phyloP scores from a whole-genome alignment of 2,888 invertebrate species.

The Tenthredo amoena region DNA sequence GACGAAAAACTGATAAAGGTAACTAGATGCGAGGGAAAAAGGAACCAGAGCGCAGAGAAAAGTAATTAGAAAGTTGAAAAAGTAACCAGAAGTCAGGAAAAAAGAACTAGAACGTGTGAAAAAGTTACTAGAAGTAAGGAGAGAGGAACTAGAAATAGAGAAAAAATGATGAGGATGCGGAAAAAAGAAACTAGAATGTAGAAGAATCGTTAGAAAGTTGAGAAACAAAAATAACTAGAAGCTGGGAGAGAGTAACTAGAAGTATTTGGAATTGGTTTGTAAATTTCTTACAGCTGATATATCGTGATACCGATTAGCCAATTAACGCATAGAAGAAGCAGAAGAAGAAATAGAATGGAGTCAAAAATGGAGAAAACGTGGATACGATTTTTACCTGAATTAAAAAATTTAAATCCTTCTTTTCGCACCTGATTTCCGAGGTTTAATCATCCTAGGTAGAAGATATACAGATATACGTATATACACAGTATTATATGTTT shows the following conservation, averaged over 20 bases:
- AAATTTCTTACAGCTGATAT: too few relatives aligned
- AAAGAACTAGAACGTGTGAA: neutral
- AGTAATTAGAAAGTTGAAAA: neutral
- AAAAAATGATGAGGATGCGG: neutral
- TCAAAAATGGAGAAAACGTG: neutral
- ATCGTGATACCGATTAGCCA: too few relatives aligned
- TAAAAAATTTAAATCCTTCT: neutral
- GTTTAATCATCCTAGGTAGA: neutral
- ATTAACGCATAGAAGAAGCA: too few relatives aligned
- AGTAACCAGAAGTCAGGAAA: neutral
- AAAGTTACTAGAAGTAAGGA: neutral
- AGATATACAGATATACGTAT: neutral
- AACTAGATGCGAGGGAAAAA: too few relatives aligned
- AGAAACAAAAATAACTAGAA: neutral
- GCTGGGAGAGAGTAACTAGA: neutral
- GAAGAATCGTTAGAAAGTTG: neutral
- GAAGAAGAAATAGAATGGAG: neutral
- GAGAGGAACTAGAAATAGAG: neutral
- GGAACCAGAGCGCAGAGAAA: too few relatives aligned
- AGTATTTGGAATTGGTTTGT: neutral
- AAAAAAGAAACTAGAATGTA: neutral
- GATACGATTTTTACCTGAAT: neutral
- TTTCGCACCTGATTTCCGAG: neutral
- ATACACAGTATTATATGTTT: neutral
- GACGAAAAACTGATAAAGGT: too few relatives aligned